Percentiles rank a stretch among this genome's conserved stretches.
phyloP scores from a whole-genome alignment of 35 echinoderm and acorn worm species.

The Lytechinus variegatus region DNA sequence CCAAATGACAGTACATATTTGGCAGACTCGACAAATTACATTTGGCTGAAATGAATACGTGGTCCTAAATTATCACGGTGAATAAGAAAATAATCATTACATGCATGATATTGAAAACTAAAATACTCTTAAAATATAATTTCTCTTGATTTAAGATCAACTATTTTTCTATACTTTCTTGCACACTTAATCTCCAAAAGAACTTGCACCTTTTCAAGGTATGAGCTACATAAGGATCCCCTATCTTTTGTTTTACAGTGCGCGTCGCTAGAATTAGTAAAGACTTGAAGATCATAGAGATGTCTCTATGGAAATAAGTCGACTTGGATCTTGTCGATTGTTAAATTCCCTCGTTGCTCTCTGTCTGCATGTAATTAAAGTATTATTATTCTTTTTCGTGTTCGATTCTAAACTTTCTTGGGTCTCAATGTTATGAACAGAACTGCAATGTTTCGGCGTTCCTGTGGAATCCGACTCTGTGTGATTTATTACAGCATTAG shows the following conservation, averaged over 20 bases:
- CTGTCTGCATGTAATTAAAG: constrained; percentile 2
- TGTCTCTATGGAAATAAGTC: constrained; percentile 15
- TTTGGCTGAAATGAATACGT: too few species aligned
- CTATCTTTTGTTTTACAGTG: too few species aligned
- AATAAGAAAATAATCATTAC: background rate
- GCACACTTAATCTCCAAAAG: too few species aligned
- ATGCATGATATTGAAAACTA: background rate
- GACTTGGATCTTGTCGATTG: background rate
- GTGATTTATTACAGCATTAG: constrained; percentile 24
- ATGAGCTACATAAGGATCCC: background rate
- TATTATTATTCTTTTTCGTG: background rate
- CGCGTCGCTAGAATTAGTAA: background rate
- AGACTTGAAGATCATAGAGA: background rate
- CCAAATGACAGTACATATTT: too few species aligned
- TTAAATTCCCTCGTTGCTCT: background rate
- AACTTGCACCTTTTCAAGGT: constrained; percentile 1
- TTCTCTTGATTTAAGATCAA: too few species aligned
- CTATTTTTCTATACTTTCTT: too few species aligned
- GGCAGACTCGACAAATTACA: too few species aligned
- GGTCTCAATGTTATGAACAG: background rate
- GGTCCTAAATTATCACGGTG: too few species aligned
- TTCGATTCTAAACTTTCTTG: background rate
- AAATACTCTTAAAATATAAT: background rate
- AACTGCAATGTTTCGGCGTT: background rate
- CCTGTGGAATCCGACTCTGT: background rate